phyloP scores from a whole-genome alignment of 2,113 vertebrate genomes.

The Salminus brasiliensis region DNA sequence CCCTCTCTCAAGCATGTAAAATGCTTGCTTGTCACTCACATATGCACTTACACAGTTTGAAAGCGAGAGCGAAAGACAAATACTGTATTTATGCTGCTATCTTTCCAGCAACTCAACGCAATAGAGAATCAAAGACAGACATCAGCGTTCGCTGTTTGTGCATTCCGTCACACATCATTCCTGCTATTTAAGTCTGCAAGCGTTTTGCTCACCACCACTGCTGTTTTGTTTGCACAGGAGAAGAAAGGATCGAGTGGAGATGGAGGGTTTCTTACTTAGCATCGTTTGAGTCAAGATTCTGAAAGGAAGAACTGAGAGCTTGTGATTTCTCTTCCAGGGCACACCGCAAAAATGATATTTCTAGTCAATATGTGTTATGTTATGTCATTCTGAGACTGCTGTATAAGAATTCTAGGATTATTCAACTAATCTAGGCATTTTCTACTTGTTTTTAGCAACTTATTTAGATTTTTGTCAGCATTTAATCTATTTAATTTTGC shows the following conservation, averaged over 20 bases:
- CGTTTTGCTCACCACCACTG: slow-evolving; percentile 17
- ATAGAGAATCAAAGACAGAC: neutral
- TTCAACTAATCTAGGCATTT: too few species aligned
- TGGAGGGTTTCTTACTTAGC: neutral
- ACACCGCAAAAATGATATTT: too few species aligned
- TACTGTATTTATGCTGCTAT: neutral
- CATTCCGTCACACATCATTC: slow-evolving; percentile 27
- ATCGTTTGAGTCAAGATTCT: slow-evolving; percentile 17
- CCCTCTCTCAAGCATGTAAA: neutral
- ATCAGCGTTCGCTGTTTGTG: slow-evolving; percentile 11
- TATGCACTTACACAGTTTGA: neutral
- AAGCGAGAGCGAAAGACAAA: slow-evolving; percentile 17
- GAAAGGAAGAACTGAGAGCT: neutral
- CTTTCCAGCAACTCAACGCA: neutral
- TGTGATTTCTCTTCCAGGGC: slow-evolving; percentile 33
- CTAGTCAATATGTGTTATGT: too few species aligned
- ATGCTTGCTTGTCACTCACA: neutral
- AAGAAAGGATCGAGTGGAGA: slow-evolving; percentile 4
- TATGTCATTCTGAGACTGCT: too few species aligned
- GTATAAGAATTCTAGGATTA: too few species aligned
- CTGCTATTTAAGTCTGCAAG: slow-evolving; percentile 8
- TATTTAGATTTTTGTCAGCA: too few species aligned
- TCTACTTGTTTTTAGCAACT: too few species aligned
- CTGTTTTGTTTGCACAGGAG: slow-evolving; percentile 5
- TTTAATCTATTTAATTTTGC: too few species aligned